Percentiles rank a stretch among this genome's conserved stretches.
Conservation (phyloP, 2,888 invertebrate genomes). For the Thelaira solivaga region DNA sequence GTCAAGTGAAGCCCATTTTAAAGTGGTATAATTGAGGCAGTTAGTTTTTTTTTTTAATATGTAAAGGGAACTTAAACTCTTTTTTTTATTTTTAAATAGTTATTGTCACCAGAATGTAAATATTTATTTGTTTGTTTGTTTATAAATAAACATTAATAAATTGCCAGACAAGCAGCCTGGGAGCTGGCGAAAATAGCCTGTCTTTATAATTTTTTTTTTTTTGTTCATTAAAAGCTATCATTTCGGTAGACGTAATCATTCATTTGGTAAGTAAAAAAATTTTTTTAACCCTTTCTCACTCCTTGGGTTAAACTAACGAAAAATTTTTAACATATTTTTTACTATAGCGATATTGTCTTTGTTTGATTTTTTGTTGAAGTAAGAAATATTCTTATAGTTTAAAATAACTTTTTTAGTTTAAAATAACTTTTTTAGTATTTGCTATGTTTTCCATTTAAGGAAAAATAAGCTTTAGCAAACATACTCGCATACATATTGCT, state of each 20-base stretch:
- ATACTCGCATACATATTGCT: too few species aligned
- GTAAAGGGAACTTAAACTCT: neutral
- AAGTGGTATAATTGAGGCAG: slow-evolving; percentile 53
- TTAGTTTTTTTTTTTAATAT: slow-evolving; percentile 5
- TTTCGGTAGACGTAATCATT: neutral
- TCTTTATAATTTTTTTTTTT: neutral
- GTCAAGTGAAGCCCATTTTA: slow-evolving; percentile 51
- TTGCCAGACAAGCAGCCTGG: slow-evolving; percentile 13
- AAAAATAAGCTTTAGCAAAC: too few species aligned
- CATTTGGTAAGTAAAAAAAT: neutral
- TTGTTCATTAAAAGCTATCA: neutral
- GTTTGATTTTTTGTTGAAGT: too few species aligned
- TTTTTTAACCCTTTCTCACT: too few species aligned
- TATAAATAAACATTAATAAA: neutral
- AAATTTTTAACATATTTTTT: too few species aligned
- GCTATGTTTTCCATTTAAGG: too few species aligned
- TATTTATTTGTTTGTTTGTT: slow-evolving; percentile 3
- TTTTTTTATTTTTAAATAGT: neutral
- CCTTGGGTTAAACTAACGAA: too few species aligned
- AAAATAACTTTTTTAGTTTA: too few species aligned
- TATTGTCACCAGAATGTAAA: slow-evolving; percentile 2
- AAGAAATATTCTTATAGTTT: too few species aligned
- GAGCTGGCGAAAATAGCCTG: neutral
- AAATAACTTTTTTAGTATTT: too few species aligned
- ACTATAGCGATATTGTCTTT: too few species aligned